Conservation (phyloP, 2,888 invertebrate species). For the Caradrina clavipalpis region DNA sequence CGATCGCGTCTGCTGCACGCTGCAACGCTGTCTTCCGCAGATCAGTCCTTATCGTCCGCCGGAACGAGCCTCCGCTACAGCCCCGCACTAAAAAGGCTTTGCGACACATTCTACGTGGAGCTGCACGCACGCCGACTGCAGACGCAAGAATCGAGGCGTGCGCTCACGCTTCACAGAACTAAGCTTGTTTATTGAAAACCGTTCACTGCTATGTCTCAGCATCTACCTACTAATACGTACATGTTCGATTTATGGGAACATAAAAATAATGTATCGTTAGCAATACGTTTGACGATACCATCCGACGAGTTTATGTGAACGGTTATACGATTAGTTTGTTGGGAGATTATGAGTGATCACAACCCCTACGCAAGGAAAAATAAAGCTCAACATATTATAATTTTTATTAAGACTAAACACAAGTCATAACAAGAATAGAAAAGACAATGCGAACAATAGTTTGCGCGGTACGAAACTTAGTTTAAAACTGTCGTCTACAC, state of each 20-base stretch:
- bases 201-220: constrained; percentile 70
- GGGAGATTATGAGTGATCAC: constrained; percentile 42
- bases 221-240: constrained; percentile 64
- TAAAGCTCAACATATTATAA: constrained; percentile 6
- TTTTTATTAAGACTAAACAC: constrained; percentile 12
- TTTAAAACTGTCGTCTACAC: constrained; percentile 66
- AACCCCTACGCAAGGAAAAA: neutral
- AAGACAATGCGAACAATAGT: constrained; percentile 51
- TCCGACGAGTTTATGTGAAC: constrained; percentile 50
- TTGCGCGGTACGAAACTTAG: constrained; percentile 63
- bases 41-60: constrained; percentile 89
- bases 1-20: constrained; percentile 89
- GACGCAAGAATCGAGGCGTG: constrained; percentile 71
- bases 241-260: constrained; percentile 69
- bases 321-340: constrained; percentile 24
- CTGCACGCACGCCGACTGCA: constrained; percentile 77
- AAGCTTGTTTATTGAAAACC: constrained; percentile 82
- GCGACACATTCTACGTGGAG: constrained; percentile 73
- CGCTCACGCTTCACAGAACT: constrained; percentile 77
- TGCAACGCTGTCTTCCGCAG: constrained; percentile 90
- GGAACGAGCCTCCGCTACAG: constrained; percentile 80
- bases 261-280: constrained; percentile 66
- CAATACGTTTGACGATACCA: constrained; percentile 55
- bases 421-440: constrained; percentile 47
- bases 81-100: constrained; percentile 82